Base-by-base conservation (phyloP, 1,140 invertebrate species). In the Drosophila auraria region DNA sequence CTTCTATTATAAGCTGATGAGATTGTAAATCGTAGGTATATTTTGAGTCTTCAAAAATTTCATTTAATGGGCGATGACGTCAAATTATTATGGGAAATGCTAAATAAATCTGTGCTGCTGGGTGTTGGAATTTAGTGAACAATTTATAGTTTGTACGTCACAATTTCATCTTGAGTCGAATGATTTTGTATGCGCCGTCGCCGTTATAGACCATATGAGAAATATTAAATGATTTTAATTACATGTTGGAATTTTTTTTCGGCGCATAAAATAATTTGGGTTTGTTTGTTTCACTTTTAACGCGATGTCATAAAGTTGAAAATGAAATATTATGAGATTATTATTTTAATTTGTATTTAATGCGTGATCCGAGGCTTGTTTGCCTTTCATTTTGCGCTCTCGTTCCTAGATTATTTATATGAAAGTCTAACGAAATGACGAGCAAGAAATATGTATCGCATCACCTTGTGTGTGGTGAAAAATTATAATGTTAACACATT, bases 151-250 rank as follows among this genome's bases (percentile, higher is more conserved):
- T 69, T 71, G 33, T 71, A 69, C 68, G 68, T 71, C 68, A 71
- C 42, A 69, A 66, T 69, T 47, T 69, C 40, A 56, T 69, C 63
- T 71, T 71, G 50, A 47, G 50, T 36, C 36, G 27, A 69, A 47
- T 38, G 42, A 30, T 56, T 56, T 30, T 20, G 36, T 54, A 38
- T 56, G 33, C 14, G 14, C 54, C 51, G 33, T 36, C 50, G 49
- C 33, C 64, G 40, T 69, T 71, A 40, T 56, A 49, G 50, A 69
- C 68, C 68, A 71, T 71, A 69, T 69, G 68, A 68, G 50, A 69
- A 71, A 71, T 69, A 71, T 71, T 71, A 71, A 71, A 69, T 45
- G 64, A 57, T 56, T 69, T 71, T 71, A 71, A 71, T 69, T 71
- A 70, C 68, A 70, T 68, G 63, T 30, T 68, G 68, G 68, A 71